A percentile compares a stretch with the other conserved stretches of the same genome.
Conservation (phyloP, 1,140 invertebrate genomes). For the Paraescarpia echinospica region DNA sequence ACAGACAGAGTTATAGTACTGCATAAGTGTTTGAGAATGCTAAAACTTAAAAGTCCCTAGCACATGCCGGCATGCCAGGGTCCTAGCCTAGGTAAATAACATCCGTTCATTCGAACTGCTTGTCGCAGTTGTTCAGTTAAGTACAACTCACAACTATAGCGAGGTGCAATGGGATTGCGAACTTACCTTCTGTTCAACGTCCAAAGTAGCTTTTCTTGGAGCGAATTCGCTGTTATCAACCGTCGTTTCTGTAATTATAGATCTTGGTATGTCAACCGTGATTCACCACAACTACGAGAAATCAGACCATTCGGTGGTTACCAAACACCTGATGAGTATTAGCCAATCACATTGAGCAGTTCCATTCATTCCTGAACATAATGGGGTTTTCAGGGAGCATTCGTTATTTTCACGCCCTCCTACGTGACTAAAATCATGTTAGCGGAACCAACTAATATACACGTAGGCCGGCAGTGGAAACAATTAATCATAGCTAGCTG, state of each 20-base stretch:
- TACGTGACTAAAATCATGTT: constrained; percentile 1
- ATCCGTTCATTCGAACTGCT: not conserved
- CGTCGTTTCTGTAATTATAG: not conserved
- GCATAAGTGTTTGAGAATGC: not conserved
- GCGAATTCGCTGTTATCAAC: not conserved
- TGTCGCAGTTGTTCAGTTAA: not conserved
- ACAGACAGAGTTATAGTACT: not conserved
- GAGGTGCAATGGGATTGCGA: not conserved
- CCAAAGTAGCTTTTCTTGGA: not conserved
- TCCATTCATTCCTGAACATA: not conserved
- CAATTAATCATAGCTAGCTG: no score
- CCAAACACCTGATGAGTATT: not conserved
- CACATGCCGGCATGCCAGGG: no score
- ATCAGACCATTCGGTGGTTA: constrained; percentile 4
- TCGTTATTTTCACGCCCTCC: not conserved
- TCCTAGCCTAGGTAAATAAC: not conserved
- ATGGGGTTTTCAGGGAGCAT: not conserved
- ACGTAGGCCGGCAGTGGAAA: not conserved
- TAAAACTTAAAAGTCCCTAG: not conserved
- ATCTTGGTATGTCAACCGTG: not conserved
- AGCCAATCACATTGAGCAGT: not conserved
- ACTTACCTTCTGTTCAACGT: not conserved
- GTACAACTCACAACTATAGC: not conserved
- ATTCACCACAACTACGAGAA: not conserved
- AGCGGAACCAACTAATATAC: not conserved